Percentiles rank a stretch among this genome's conserved stretches.
Evolutionary conservation across 2,888 invertebrate genomes (phyloP).

Genomic region (Cataglyphis altisquamis): DNA sequence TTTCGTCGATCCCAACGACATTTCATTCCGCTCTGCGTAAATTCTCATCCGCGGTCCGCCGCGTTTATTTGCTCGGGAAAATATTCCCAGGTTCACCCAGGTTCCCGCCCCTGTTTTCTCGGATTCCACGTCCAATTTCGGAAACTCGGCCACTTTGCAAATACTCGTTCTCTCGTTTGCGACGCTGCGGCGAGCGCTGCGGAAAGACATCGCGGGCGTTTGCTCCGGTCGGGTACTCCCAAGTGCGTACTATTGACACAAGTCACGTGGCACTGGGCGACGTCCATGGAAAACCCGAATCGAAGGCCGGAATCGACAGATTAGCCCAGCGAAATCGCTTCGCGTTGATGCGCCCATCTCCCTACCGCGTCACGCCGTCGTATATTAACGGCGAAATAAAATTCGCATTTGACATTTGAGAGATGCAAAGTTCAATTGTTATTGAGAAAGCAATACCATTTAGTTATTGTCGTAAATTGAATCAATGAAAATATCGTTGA

Average conservation of each 20-base stretch:
- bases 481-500: background rate
- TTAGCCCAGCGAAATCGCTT: constrained; percentile 51
- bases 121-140: constrained; percentile 67
- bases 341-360: background rate
- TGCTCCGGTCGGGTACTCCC: constrained; percentile 61
- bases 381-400: background rate
- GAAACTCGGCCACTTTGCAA: constrained; percentile 75
- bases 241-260: constrained; percentile 81
- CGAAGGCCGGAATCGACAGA: constrained; percentile 50
- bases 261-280: constrained; percentile 78
- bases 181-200: constrained; percentile 38
- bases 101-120: constrained; percentile 70
- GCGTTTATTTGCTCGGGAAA: constrained; percentile 53
- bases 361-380: background rate
- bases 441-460: background rate
- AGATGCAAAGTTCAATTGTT: background rate
- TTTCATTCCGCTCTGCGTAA: constrained; percentile 48
- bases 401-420: background rate
- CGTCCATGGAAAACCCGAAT: constrained; percentile 70
- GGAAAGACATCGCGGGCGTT: constrained; percentile 66
- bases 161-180: constrained; percentile 67
- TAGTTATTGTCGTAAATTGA: background rate
- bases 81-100: constrained; percentile 70
- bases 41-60: constrained; percentile 48
- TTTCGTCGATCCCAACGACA: constrained; percentile 15